Base-by-base conservation (phyloP, 37 sponge, comb jelly and placozoan genomes). In the Diacarnus erythraeanus region DNA sequence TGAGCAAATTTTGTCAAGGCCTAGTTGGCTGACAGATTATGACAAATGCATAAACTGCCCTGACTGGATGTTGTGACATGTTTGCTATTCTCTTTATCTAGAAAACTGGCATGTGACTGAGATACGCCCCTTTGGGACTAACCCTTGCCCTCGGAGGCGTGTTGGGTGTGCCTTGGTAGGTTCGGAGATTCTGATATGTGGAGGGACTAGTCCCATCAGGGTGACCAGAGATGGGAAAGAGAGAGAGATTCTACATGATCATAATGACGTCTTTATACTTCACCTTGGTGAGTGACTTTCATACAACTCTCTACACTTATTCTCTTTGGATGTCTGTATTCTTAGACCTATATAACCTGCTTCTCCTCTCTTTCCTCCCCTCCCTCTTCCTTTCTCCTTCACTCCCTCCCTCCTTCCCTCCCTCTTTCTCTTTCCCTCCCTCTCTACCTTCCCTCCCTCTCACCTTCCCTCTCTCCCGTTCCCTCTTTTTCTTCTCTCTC, bases 121-220 rank as follows among this genome's bases (percentile, higher is more conserved):
- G 67, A 59, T 90, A 17, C 71, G 44, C 20, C 81, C 90, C 22
- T 84, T 77, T 76, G 90, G 90, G 0, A 68, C 47, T 21, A 40
- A 63, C 56, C 90, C 90, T 0, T 72, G 77, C 38, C 85, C 90
- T 0, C 64, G 90, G 33, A 37, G 90, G 23, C 75, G 90, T 59
- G 73, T 79, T 38, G 85, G 85, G 8, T 80, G 76, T 81, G 80
- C 80, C 35, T 58, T 84, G 21, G 56, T 84, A 61, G 86, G 86
- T 9, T 72, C 64, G 21, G 77, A 84, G 22, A 36, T 90, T 17
- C 22, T 84, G 1, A 77, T 90, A 22, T 90, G 85, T 77, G 90
- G 90, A 6, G 90, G 90, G 6, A 90, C 90, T 17, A 84, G 90
- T 76, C 80, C 30, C 42, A 30, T 74, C 4, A 39, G 38, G 27